A percentile compares a stretch with the other conserved stretches of the same genome.
Evolutionary conservation across 2,113 vertebrate species (phyloP).

Genomic region (Hydropotes inermis): DNA sequence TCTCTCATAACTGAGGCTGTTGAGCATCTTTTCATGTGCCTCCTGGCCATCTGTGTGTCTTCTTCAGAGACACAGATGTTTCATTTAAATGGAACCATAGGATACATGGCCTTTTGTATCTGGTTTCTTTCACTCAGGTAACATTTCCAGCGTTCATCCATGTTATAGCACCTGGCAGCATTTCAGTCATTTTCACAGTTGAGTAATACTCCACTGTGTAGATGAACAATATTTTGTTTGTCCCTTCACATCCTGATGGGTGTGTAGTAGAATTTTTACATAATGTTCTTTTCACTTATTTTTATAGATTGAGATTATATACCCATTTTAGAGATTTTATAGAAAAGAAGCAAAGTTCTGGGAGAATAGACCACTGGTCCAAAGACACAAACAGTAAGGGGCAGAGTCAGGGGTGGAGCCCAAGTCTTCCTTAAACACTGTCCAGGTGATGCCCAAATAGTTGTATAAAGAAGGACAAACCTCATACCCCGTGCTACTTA

Average conservation of each 20-base stretch:
- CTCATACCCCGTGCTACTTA: neutral
- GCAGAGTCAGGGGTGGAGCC: neutral
- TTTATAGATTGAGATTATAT: neutral
- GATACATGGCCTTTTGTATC: neutral
- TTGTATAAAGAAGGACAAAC: too few relatives aligned
- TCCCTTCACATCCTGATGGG: neutral
- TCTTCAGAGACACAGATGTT: neutral
- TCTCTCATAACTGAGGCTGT: neutral
- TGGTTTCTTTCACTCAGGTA: neutral
- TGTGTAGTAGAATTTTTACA: fast-evolving
- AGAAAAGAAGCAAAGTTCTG: neutral
- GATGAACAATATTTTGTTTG: neutral
- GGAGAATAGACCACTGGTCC: neutral
- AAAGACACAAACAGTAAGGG: neutral
- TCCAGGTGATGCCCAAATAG: neutral
- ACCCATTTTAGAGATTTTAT: neutral
- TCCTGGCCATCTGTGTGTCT: neutral
- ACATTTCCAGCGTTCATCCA: neutral
- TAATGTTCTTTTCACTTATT: neutral
- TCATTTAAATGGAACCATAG: neutral
- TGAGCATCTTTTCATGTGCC: neutral
- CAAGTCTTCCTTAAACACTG: neutral
- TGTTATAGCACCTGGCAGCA: fast-evolving
- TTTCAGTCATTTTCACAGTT: fast-evolving
- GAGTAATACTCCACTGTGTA: neutral